Percentiles rank a stretch among this genome's conserved stretches.
Evolutionary conservation across 2,888 invertebrate genomes (phyloP).

Genomic region (Drosophila paracracens): DNA sequence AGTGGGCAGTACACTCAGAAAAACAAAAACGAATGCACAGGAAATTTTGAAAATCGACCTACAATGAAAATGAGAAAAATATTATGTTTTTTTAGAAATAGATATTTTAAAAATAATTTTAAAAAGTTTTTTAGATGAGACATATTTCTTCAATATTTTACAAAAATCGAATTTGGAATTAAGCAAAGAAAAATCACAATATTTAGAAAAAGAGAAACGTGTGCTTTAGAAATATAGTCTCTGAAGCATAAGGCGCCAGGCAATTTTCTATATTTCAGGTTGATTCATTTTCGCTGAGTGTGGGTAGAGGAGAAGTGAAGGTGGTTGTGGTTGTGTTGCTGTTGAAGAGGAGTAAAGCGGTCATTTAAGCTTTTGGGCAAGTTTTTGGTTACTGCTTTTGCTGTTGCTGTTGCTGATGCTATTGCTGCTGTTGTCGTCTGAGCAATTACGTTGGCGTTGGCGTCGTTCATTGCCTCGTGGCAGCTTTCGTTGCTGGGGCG

Average conservation of each 20-base stretch:
- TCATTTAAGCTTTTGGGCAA: slow-evolving; percentile 58
- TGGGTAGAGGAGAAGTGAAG: not conserved
- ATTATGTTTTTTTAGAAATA: too few relatives aligned
- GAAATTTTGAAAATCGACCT: not conserved
- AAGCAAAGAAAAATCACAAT: not conserved
- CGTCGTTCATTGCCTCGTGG: slow-evolving; percentile 73
- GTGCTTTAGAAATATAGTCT: not conserved
- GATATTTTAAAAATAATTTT: not conserved
- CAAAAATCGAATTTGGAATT: not conserved
- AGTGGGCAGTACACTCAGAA: slow-evolving; percentile 11
- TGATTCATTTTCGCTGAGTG: not conserved
- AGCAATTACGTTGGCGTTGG: slow-evolving; percentile 59
- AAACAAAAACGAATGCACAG: not conserved
- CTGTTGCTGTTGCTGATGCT: slow-evolving; percentile 19
- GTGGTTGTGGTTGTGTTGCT: not conserved
- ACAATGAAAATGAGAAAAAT: too few relatives aligned
- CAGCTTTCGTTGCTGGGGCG: slow-evolving; percentile 33
- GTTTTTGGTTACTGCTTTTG: slow-evolving; percentile 24
- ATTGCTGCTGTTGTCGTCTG: slow-evolving; percentile 19
- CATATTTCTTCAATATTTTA: not conserved
- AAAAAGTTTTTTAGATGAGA: not conserved
- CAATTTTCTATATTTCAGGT: not conserved
- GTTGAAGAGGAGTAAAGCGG: slow-evolving; percentile 22
- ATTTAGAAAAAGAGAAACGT: not conserved
- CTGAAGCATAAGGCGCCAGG: not conserved